Evolutionary conservation across 1,140 invertebrate species (phyloP).

Genomic region (Fragariocoptes setiger): DNA sequence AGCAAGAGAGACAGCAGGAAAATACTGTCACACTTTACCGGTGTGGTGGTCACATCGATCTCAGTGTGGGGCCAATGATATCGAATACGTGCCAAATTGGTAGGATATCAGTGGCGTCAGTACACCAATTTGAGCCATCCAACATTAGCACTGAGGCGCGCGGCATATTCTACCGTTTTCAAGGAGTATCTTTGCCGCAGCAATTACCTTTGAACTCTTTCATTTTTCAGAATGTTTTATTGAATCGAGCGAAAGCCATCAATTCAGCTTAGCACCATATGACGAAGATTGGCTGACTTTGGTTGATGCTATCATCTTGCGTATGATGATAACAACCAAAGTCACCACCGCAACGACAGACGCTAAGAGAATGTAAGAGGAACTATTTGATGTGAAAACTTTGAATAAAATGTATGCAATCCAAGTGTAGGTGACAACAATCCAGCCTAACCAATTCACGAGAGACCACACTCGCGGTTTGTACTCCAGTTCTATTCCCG

Average conservation of each 20-base stretch:
- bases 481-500: not conserved
- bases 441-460: conserved; percentile 4
- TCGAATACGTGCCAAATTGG: conserved; percentile 37
- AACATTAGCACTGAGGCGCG: conserved; percentile 21
- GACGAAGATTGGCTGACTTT: not conserved
- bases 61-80: conserved; percentile 63
- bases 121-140: conserved; percentile 22
- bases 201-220: conserved; percentile 23
- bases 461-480: conserved; percentile 1
- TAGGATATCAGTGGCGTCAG: conserved; percentile 32
- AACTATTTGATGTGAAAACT: conserved; percentile 1
- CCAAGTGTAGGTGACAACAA: not conserved
- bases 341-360: conserved; percentile 9
- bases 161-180: conserved; percentile 41
- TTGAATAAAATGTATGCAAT: conserved; percentile 5
- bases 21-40: conserved; percentile 39
- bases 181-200: conserved; percentile 50
- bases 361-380: conserved; percentile 5
- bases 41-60: conserved; percentile 51
- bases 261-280: conserved; percentile 8
- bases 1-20: conserved; percentile 14
- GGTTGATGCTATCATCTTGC: not conserved
- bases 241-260: conserved; percentile 10
- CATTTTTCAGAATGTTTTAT: conserved; percentile 7
- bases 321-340: not conserved